Percentiles rank a stretch among this genome's conserved stretches.
Evolutionary conservation across 2,888 invertebrate genomes (phyloP).

Genomic region (Ophioninae sp.): DNA sequence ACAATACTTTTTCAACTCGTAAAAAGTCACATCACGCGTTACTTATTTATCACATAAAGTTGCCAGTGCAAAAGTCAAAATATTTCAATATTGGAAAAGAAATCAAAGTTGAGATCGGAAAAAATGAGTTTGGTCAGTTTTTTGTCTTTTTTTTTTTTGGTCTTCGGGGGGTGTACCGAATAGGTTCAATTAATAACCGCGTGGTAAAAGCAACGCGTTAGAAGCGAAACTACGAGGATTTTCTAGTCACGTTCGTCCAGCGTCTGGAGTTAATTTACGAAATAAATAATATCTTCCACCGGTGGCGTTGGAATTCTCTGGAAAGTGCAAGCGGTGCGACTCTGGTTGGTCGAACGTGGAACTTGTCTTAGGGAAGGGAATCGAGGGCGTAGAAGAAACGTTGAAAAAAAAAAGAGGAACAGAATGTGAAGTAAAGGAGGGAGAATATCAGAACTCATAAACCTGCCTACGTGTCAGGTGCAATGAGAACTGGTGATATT

Average conservation of each 20-base stretch:
- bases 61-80: neutral
- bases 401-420: conserved; percentile 39
- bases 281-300: conserved; percentile 81
- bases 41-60: neutral
- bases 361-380: conserved; percentile 42
- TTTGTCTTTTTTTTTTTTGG: neutral
- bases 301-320: conserved; percentile 56
- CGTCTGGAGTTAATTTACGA: conserved; percentile 80
- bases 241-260: conserved; percentile 79
- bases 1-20: neutral
- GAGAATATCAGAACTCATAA: conserved; percentile 72
- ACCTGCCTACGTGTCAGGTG: conserved; percentile 80
- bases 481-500: conserved; percentile 81
- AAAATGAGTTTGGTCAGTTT: conserved; percentile 8
- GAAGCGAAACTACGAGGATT: conserved; percentile 75
- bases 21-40: neutral
- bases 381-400: conserved; percentile 55
- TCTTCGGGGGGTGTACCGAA: conserved; percentile 55
- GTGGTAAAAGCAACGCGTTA: conserved; percentile 67
- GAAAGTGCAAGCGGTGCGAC: conserved; percentile 59
- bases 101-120: neutral
- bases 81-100: neutral
- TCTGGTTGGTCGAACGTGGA: conserved; percentile 33
- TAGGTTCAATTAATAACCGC: conserved; percentile 80
- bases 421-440: conserved; percentile 50